Evolutionary conservation across 2,113 vertebrate genomes (phyloP), one percentile per base, ranked within the genome.

Genomic region (Sphaerodactylus townsendi): DNA sequence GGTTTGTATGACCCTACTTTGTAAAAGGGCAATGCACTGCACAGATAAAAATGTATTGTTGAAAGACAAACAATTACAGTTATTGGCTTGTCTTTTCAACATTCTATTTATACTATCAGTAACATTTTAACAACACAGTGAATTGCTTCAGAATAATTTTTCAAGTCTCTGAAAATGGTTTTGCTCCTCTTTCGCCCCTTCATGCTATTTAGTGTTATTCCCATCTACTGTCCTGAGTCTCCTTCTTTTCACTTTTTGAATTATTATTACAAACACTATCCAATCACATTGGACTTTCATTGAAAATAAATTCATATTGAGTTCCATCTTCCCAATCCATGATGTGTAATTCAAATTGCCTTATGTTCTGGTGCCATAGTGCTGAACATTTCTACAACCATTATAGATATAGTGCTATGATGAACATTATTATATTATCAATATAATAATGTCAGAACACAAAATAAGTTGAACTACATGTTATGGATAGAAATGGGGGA

Each of bases 11-110:
- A 44, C 46, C 15, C 3, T 90, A 89, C 73, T 82, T 85, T 83
- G 66, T 28, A 69, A 8, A 65, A 87, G 85, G 85, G 48, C 64
- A 74, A 82, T 35, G 86, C 82, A 84, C 80, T 78, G 30, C 77
- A 81, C 82, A 76, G 81, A 89, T 93, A 93, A 91, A 59, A 87
- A 70, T 73, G 82, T 92, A 85, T 65, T 85, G 68, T 2, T 1
- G 74, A 79, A 90, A 91, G 85, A 87, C 87, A 92, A 94, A 81
- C 78, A 87, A 90, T 93, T 85, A 90, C 59, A 79, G n/a, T 39
- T 30, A 35, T 23, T 6, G 14, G 3, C 65, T 68, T 79, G 19
- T 81, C 84, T 81, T 91, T 77, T 35, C n/a, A 68, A 62, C 21
- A 46, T 73, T 66, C 23, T 62, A 59, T 4, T 93, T 88, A 73